phyloP scores from a whole-genome alignment of 2,113 vertebrate genomes.

The Lagopus leucura region DNA sequence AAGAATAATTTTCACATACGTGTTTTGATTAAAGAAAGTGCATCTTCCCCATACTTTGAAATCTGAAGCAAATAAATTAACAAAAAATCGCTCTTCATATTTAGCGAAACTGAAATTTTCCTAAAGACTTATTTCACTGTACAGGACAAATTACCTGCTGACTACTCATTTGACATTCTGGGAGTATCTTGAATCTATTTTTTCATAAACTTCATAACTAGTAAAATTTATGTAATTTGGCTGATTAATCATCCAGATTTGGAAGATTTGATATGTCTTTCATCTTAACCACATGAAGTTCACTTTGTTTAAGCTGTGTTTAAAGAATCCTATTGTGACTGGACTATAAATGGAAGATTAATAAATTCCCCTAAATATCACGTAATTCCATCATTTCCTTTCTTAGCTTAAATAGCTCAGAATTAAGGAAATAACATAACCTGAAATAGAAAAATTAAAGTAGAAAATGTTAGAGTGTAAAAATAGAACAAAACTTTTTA shows the following conservation, averaged over 20 bases:
- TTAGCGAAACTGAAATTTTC: background rate
- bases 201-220: background rate
- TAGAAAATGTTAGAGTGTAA: background rate
- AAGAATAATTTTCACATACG: background rate
- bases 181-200: background rate
- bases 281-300: accelerated
- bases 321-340: background rate
- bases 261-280: background rate
- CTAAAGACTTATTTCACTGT: background rate
- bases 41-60: background rate
- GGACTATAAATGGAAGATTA: background rate
- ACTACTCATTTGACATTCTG: background rate
- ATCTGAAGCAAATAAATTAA: background rate
- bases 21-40: background rate
- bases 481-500: background rate
- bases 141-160: background rate
- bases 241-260: background rate
- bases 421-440: background rate
- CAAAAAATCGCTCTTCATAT: background rate
- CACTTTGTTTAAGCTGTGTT: background rate
- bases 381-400: background rate
- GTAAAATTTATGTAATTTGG: background rate
- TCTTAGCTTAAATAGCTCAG: background rate
- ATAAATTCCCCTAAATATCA: background rate
- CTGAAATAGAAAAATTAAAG: background rate